These are phyloP conservation scores for Melitaea athalia DNA, from an alignment of 2,888 invertebrate species.

Conservation along the genomic window DNA sequence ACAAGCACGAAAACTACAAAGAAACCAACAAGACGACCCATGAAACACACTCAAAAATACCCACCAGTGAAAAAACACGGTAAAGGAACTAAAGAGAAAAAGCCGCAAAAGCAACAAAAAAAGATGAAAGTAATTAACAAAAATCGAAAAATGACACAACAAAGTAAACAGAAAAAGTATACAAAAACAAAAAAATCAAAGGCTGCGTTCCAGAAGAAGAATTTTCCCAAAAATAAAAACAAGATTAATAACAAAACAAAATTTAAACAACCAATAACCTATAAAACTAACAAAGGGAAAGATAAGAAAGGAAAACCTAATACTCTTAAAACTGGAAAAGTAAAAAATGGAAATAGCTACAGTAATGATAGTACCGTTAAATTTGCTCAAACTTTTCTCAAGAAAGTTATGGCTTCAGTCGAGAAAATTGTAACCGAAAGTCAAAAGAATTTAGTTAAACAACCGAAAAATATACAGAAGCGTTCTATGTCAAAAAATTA, in stretches of 20 bases:
- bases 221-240: slow-evolving; percentile 28
- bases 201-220: slow-evolving; percentile 28
- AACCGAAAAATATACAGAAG: slow-evolving; percentile 39
- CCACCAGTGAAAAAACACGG: background rate
- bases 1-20: slow-evolving; percentile 16
- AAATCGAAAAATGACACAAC: slow-evolving; percentile 16
- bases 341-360: slow-evolving; percentile 16
- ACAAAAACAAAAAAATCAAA: slow-evolving; percentile 25
- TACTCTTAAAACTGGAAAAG: slow-evolving; percentile 22
- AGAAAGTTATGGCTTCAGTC: slow-evolving; percentile 50
- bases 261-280: slow-evolving; percentile 34
- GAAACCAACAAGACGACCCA: slow-evolving; percentile 21
- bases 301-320: slow-evolving; percentile 5
- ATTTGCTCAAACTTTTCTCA: slow-evolving; percentile 48
- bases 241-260: slow-evolving; percentile 43
- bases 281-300: slow-evolving; percentile 4
- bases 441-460: slow-evolving; percentile 36
- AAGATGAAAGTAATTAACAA: slow-evolving; percentile 10
- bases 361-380: slow-evolving; percentile 39
- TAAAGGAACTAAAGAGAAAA: slow-evolving; percentile 11
- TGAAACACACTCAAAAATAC: background rate
- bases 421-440: slow-evolving; percentile 50
- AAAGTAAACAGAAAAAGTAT: slow-evolving; percentile 23
- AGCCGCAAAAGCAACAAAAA: slow-evolving; percentile 16
- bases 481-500: slow-evolving; percentile 40